Evolutionary conservation across 2,797 vertebrate genomes (phyloP), one percentile per base, ranked within the genome.

Genomic region (Ceyx erithaca): DNA sequence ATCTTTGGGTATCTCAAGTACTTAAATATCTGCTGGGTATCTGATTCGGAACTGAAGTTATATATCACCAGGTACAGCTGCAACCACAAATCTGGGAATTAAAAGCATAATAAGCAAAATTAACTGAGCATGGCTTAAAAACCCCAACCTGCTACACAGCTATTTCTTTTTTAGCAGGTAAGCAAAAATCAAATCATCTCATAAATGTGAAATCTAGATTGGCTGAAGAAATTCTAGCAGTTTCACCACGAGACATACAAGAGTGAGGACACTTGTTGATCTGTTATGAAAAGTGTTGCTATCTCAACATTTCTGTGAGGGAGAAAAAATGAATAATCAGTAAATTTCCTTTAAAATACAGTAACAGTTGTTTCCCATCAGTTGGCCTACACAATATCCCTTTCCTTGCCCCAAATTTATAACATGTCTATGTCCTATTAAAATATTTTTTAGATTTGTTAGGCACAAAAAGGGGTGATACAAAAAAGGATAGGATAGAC

Each of bases 1-100:
- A 86, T 95, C 85, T 92, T 95, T 87, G 93, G 61, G 54, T 94
- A 87, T 92, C 83, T 95, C 52, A 55, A 88, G 70, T 63, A 93
- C 86, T 93, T 95, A 80, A 94, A 57, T 94, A 87, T 79, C 95
- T 94, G 80, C 78, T 94, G 86, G 30, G 16, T 88, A 89, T 94
- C 76, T 71, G 62, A 87, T 85, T 95, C 96, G 61, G 46, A 94
- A 90, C 85, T 92, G 90, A 91, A 95, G 93, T 88, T 80, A 72
- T 62, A 9, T 81, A 54, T 87, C 82, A 90, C 46, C 15, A 37
- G 30, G 18, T 22, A 58, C 17, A 52, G 43, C 46, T 66, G 70
- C 45, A 82, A 8, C 20, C 40, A 51, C 28, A 75, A 30, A 66
- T 28, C 10, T 14, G 25, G 33, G 41, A 64, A 62, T 43, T 66